Evolutionary conservation across 2,888 invertebrate species (phyloP).

Genomic region (Dasypolia templi): DNA sequence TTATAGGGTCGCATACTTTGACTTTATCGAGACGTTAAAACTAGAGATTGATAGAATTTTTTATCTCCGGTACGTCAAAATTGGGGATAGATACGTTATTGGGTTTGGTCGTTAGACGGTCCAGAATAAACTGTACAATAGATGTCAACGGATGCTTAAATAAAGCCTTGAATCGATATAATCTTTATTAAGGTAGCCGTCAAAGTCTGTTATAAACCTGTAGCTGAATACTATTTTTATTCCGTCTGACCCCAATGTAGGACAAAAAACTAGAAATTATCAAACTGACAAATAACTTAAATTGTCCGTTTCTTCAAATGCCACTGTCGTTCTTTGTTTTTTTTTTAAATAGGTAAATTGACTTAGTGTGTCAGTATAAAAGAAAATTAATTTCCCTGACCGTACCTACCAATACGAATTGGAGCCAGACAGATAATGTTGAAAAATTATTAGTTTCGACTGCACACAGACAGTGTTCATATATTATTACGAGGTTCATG

Average conservation of each 20-base stretch:
- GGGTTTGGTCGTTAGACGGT: too few species aligned
- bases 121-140: not conserved
- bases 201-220: not conserved
- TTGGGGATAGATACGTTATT: too few species aligned
- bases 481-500: not conserved
- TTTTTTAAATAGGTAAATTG: not conserved
- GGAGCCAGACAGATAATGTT: not conserved
- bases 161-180: not conserved
- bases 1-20: too few species aligned
- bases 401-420: not conserved
- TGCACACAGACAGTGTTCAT: slow-evolving; percentile 6
- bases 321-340: not conserved
- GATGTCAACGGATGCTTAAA: not conserved
- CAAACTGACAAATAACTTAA: not conserved
- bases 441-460: slow-evolving; percentile 3
- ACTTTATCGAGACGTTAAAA: too few species aligned
- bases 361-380: not conserved
- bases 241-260: not conserved
- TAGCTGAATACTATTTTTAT: slow-evolving; percentile 14
- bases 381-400: not conserved
- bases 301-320: not conserved
- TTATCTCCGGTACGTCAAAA: too few species aligned
- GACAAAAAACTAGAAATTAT: too few species aligned
- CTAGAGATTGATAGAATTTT: too few species aligned
- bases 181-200: slow-evolving; percentile 13